A percentile compares a stretch with the other conserved stretches of the same genome.
These are phyloP conservation scores for Rhagoletis pomonella DNA, from an alignment of 1,140 invertebrate species.

Conservation along the genomic window DNA sequence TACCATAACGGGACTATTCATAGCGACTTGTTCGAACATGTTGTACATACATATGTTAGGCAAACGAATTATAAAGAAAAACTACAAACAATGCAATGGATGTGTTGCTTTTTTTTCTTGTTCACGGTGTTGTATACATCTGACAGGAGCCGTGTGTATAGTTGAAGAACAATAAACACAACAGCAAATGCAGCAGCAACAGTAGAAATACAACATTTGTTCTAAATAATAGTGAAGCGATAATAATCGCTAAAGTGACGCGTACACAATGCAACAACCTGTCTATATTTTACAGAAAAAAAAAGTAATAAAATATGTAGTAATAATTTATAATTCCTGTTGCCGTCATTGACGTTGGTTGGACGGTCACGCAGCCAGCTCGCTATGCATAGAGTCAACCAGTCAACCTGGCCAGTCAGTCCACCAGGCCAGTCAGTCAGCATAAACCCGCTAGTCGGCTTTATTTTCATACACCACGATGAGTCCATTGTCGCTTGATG, in stretches of 20 bases:
- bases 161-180: no score
- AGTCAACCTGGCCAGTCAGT: neutral
- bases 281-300: neutral
- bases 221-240: neutral
- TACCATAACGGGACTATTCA: no score
- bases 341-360: neutral
- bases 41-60: no score
- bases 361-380: neutral
- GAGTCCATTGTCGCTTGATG: neutral
- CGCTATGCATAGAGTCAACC: no score
- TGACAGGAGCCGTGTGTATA: no score
- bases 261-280: slow-evolving; percentile 10
- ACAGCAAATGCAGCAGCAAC: neutral
- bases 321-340: neutral
- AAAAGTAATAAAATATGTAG: neutral
- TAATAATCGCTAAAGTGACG: slow-evolving; percentile 5
- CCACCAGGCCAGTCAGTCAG: neutral
- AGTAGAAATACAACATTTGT: neutral
- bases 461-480: neutral
- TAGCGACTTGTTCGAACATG: no score
- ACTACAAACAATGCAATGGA: no score
- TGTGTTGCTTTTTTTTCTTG: no score
- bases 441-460: no score
- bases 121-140: no score
- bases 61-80: no score